Evolutionary conservation across 2,888 invertebrate genomes (phyloP), one percentile per base, ranked within the genome.

Genomic region (Heliothis peltigera): DNA sequence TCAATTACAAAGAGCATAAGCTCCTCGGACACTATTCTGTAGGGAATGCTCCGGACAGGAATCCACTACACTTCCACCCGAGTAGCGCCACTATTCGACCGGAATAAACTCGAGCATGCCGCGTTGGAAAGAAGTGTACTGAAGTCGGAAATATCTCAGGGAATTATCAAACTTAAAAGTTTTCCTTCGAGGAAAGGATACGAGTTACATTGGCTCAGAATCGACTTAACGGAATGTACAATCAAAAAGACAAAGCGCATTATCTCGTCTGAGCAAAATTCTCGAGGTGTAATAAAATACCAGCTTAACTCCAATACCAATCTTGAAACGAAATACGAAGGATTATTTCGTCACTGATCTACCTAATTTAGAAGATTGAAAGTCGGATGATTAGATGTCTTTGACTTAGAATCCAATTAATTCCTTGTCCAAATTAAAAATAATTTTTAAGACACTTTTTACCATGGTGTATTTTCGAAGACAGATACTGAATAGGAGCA

Each of bases 1-100:
- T 81, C 75, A 77, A 81, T 81, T 77, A 81, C 77, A 70, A 66
- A 66, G 70, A 74, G 64, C 71, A 73, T 81, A 79, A 81, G 77
- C 76, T 67, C 64, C 48, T 68, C 63, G 71, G 81, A 77, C 75
- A 75, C 72, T 67, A 77, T 67, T 74, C 75, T 71, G 54, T 70
- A 56, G 70, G 76, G 72, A 74, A 65, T 68, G 44, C 67, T 69
- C 55, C 64, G 44, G 65, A 74, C 69, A 66, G 70, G 63, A 75
- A 80, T 81, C 75, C 77, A 74, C 77, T 75, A 80, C 64, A 79
- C 28, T 68, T 65, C 63, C 70, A 65, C 44, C 39, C 44, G 56
- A 69, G 47, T 61, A 47, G 51, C 61, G 52, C 43, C 42, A 51
- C 64, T 47, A 72, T 68, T 74, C 56, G 54, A 65, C 67, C 49